Evolutionary conservation across 2,113 vertebrate genomes (phyloP).

Genomic region (Willisornis vidua): DNA sequence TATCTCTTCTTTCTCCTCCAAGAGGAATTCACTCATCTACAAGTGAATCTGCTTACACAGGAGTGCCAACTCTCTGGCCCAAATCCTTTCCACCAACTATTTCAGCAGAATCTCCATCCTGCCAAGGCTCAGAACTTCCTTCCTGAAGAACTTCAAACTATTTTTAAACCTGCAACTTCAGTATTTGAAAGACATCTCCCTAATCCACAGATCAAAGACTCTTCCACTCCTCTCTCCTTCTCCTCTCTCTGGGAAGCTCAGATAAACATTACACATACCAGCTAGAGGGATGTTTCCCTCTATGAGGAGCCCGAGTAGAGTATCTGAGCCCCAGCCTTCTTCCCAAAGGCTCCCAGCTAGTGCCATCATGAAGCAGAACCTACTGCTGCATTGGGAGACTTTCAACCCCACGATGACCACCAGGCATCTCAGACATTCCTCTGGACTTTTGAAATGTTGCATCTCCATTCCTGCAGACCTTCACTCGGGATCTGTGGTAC

Average conservation of each 20-base stretch:
- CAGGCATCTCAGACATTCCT: background rate
- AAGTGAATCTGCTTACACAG: background rate
- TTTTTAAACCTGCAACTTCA: background rate
- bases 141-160: fast-evolving
- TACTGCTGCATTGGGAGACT: fast-evolving
- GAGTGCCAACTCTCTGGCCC: background rate
- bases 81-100: background rate
- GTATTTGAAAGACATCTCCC: background rate
- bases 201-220: background rate
- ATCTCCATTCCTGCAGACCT: background rate
- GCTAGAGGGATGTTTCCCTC: background rate
- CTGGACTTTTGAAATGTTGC: background rate
- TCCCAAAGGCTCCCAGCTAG: background rate
- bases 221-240: background rate
- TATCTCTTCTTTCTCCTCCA: background rate
- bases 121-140: background rate
- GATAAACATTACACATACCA: background rate
- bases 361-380: background rate
- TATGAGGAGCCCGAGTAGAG: background rate
- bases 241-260: background rate
- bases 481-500: background rate
- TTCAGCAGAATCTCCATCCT: background rate
- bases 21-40: background rate
- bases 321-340: background rate
- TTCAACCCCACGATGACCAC: fast-evolving